Conservation (phyloP, 2,888 invertebrate genomes). For the Drosophila setosimentum region DNA sequence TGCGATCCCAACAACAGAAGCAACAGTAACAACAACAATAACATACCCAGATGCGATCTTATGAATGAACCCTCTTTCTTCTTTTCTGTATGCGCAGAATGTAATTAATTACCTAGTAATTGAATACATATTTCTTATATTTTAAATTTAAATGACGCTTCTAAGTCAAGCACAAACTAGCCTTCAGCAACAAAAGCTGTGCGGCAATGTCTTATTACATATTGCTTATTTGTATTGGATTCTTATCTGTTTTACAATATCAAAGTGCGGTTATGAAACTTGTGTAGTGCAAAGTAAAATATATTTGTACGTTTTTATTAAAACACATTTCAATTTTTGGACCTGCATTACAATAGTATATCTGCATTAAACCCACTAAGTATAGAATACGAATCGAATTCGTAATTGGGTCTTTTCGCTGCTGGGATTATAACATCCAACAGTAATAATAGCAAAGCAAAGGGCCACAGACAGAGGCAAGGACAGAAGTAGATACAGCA, state of each 20-base stretch:
- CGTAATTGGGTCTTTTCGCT: background rate
- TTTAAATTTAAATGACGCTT: background rate
- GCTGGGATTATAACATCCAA: background rate
- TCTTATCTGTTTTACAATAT: background rate
- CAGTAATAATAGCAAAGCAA: conserved; percentile 13
- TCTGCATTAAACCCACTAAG: background rate
- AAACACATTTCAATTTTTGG: background rate
- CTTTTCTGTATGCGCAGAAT: background rate
- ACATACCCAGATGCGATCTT: background rate
- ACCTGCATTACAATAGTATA: background rate
- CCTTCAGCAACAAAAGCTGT: background rate
- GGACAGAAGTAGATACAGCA: background rate
- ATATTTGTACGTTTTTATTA: background rate
- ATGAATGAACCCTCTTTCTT: background rate
- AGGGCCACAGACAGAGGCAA: conserved; percentile 19
- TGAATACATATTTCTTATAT: background rate
- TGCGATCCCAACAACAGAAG: conserved; percentile 22
- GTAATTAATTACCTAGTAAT: background rate
- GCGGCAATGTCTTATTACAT: background rate
- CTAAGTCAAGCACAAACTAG: background rate
- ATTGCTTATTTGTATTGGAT: background rate
- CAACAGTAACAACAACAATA: conserved; percentile 2
- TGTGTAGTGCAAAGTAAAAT: background rate
- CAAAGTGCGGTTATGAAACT: background rate
- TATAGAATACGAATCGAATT: background rate